These are phyloP conservation scores for Drosophila watanabei DNA, from an alignment of 1,140 invertebrate genomes.

Conservation along the genomic window DNA sequence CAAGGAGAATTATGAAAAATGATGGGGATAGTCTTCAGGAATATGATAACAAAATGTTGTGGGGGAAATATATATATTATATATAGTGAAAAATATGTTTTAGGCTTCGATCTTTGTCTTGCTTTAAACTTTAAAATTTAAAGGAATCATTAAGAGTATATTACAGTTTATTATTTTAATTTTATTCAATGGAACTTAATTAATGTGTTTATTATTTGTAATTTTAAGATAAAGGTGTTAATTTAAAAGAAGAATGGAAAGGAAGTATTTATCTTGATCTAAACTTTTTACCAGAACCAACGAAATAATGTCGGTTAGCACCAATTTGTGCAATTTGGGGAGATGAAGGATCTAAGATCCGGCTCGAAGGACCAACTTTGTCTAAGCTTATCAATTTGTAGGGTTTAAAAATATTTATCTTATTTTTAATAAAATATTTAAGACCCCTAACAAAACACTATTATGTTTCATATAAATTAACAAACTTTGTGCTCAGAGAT, in stretches of 20 bases:
- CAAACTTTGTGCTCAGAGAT: background rate
- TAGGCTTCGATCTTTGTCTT: background rate
- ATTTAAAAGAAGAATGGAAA: background rate
- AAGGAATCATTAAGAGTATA: background rate
- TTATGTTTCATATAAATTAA: background rate
- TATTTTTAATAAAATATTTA: background rate
- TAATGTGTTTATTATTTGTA: background rate
- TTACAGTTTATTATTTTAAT: background rate
- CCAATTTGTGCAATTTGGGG: no score
- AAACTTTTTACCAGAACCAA: no score
- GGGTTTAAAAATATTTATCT: background rate
- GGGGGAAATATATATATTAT: no score
- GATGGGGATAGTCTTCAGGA: constrained; percentile 1
- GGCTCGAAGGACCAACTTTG: no score
- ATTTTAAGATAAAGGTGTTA: background rate
- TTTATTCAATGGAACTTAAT: background rate
- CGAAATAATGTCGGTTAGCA: no score
- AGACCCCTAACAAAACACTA: background rate
- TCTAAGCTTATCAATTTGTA: no score
- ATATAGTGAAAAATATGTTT: background rate
- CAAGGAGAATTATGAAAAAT: constrained; percentile 23
- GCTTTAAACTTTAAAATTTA: no score
- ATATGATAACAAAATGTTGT: constrained; percentile 12
- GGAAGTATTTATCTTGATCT: background rate
- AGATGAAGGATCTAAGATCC: no score